Base-by-base conservation (phyloP, 2,888 invertebrate genomes). In the Dryomyza anilis region DNA sequence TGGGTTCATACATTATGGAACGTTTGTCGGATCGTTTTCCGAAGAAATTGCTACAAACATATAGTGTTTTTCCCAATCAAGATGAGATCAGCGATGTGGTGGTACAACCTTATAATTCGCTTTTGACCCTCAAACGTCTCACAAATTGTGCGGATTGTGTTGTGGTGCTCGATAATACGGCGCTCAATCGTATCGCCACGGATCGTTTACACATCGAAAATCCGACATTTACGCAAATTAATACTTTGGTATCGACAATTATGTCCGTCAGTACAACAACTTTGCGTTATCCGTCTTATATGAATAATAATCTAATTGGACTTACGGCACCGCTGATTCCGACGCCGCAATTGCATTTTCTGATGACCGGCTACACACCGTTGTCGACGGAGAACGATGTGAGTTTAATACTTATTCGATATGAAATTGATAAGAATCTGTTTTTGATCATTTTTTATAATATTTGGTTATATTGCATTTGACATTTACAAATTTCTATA, bases 251-350 rank as follows among this genome's bases (percentile, higher is more conserved):
- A 0, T 97, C 97, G 12, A 98, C 96, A 3, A 98, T 99, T 59
- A 98, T 99, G 98, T 96, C 97, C 33, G 96, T 96, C 36, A 95
- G 95, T 72, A 99, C 98, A 1, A 94, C 98, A 10, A 98, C 98
- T 0, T 46, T 82, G 30, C 72, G 93, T 74, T 96, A 98, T 85
- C 98, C 98, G 1, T 96, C 96, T 1, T 97, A 97, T 83, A 98
- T 98, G 95, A 97, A 98, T 84, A 98, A 98, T 81, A 97, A 98
- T 83, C 87, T 99, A 69, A 94, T 96, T 82, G 95, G 96, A 60
- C 85, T 98, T 67, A 92, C 96, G 72, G 96, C 97, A 14, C 96
- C 98, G 1, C 85, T 99, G 58, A 97, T 98, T 74, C 98, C 99
- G 0, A 98, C 97, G 2, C 98, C 98, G 19, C 87, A 96, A n/a